Evolutionary conservation across 1,140 invertebrate genomes (phyloP), one percentile per base, ranked within the genome.

Genomic region (Aporrectodea caliginosa): DNA sequence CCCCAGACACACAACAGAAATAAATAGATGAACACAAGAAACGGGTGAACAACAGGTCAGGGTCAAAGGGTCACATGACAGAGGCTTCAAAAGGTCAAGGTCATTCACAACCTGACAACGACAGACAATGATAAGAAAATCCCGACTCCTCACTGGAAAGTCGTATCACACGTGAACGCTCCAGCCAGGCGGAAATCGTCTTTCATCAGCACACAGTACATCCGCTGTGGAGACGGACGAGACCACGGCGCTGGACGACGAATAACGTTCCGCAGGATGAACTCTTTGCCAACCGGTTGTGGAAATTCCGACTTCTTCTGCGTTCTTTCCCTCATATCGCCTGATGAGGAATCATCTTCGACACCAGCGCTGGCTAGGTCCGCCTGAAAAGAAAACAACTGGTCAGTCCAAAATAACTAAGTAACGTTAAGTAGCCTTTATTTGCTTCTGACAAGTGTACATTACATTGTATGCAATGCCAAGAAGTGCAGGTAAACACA

Each of bases 161-260:
- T 90, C 0, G 91, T 92, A 83, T 94, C 93, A 81, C 92, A 91
- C 2, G 92, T 91, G 83, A 93, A 93, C 68, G 92, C 92, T 16
- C 92, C 92, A 71, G 91, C 90, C 33, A 93, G 84, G 78, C 92
- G 86, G 83, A 93, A 92, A 79, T 91, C 91, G 70, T 92, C 90
- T 35, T 90, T 89, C 73, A 90, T 89, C 0, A 93, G 85, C 33
- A 91, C 89, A 71, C 91, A 92, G 81, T 91, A 92, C 84, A 94
- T 35, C 81, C 92, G 89, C 82, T 94, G 93, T 0, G 92, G 91
- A 43, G 90, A 89, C 33, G 90, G 86, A 6, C 89, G 88, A 0
- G 92, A 93, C 81, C 90, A 91, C 0, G 90, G 87, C 12, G 91
- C 90, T 31, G 93, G 93, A 76, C 92, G 84, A 0, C 90, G 88